Evolutionary conservation across 2,797 vertebrate species (phyloP).

Genomic region (Amphiprion clarkii): DNA sequence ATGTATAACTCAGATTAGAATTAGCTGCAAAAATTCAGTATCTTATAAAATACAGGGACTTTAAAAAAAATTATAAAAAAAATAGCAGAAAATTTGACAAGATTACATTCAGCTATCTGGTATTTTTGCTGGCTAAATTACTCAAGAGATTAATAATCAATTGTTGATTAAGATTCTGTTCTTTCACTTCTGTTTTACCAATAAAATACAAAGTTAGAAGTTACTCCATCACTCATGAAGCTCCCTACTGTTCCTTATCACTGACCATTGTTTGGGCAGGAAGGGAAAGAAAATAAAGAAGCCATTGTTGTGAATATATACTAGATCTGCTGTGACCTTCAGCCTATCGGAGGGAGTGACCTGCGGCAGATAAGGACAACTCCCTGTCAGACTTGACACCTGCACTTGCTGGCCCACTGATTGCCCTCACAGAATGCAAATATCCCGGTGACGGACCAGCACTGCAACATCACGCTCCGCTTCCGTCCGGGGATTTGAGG

Average conservation of each 20-base stretch:
- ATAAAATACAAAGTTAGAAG: conserved; percentile 8
- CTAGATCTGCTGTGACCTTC: conserved; percentile 57
- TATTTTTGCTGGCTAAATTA: neutral
- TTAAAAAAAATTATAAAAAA: no score
- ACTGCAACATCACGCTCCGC: conserved; percentile 32
- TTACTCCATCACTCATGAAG: neutral
- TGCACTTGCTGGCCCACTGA: conserved; percentile 86
- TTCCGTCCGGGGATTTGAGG: conserved; percentile 59
- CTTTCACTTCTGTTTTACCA: neutral
- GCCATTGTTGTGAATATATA: conserved; percentile 45
- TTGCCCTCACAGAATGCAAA: conserved; percentile 49
- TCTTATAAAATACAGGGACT: no score
- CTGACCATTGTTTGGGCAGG: conserved; percentile 34
- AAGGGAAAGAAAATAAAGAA: conserved; percentile 52
- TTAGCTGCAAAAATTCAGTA: conserved; percentile 3
- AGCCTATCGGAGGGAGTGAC: conserved; percentile 64
- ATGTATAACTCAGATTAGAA: conserved; percentile 4
- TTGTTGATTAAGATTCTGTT: neutral
- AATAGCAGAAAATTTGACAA: neutral
- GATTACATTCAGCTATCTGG: neutral
- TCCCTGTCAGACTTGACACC: conserved; percentile 82
- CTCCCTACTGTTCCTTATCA: conserved; percentile 36
- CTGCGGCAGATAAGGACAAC: conserved; percentile 63
- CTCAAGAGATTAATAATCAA: neutral
- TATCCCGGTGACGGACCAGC: conserved; percentile 22